Conservation (phyloP, 2,113 vertebrate species). For the Caranx melampygus region DNA sequence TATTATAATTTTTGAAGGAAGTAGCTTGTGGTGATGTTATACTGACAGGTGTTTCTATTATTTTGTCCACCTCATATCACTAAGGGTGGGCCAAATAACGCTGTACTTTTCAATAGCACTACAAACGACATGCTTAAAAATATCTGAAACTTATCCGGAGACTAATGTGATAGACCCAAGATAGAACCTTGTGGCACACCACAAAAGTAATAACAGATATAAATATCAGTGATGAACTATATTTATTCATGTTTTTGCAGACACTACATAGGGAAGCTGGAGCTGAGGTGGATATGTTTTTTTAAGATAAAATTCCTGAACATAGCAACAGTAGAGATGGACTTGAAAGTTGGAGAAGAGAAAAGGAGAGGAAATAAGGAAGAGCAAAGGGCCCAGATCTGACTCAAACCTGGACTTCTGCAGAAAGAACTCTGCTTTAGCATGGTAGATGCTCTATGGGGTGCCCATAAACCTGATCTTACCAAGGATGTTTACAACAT, state of each 20-base stretch:
- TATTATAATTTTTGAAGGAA: neutral
- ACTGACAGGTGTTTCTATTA: neutral
- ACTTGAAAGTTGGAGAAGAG: no score
- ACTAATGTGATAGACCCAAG: neutral
- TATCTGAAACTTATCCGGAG: neutral
- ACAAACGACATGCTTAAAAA: neutral
- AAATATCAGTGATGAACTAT: no score
- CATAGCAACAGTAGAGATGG: no score
- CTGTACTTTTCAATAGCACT: neutral
- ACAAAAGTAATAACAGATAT: neutral
- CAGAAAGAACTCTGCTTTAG: no score
- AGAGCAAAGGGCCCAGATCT: no score
- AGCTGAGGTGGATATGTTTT: no score
- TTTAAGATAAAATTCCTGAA: no score
- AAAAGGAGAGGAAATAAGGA: no score
- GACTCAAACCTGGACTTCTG: no score
- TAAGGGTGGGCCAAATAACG: neutral
- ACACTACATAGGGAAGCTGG: no score
- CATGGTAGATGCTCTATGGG: no score
- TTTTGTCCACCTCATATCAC: neutral
- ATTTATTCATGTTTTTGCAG: no score
- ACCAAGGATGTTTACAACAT: neutral
- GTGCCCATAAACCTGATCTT: neutral
- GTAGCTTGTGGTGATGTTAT: neutral
- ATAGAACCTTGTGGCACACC: slow-evolving; percentile 34